phyloP scores from a whole-genome alignment of 2,113 vertebrate species.

The Tenebrosternarchus preto region DNA sequence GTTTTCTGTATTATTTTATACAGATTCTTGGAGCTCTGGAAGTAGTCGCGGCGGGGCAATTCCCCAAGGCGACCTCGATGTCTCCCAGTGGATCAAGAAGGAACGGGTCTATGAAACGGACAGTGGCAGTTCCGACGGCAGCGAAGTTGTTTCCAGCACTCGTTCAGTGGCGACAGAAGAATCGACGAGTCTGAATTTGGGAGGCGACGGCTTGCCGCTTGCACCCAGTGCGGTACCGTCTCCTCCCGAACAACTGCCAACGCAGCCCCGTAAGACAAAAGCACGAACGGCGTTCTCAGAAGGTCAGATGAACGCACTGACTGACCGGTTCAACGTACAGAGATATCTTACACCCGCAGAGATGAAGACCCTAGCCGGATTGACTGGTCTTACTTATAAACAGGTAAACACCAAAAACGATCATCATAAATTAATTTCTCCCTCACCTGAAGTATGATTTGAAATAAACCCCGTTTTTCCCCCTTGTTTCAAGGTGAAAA shows the following conservation, averaged over 20 bases:
- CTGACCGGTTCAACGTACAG: constrained; percentile 75
- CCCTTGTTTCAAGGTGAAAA: constrained; percentile 80
- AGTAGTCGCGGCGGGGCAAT: constrained; percentile 59
- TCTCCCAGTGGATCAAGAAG: constrained; percentile 50
- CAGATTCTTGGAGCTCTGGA: constrained; percentile 72
- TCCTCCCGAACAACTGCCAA: constrained; percentile 12
- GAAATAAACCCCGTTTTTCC: neutral
- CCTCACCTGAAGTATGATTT: neutral
- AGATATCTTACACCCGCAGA: constrained; percentile 79
- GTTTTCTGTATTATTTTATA: neutral
- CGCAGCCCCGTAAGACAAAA: constrained; percentile 64
- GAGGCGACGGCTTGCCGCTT: neutral
- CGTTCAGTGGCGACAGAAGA: constrained; percentile 22
- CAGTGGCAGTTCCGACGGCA: constrained; percentile 42
- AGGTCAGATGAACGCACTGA: constrained; percentile 74
- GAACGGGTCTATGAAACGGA: neutral
- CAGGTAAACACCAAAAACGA: constrained; percentile 63
- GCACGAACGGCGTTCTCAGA: constrained; percentile 73
- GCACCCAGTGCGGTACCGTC: neutral
- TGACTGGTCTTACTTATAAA: constrained; percentile 79
- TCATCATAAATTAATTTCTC: neutral
- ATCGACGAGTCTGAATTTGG: fast-evolving
- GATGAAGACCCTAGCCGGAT: constrained; percentile 75
- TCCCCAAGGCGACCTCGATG: constrained; percentile 47
- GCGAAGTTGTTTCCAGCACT: constrained; percentile 47